A percentile compares a stretch with the other conserved stretches of the same genome.
phyloP scores from a whole-genome alignment of 2,113 vertebrate species.

The Corythaeola cristata region DNA sequence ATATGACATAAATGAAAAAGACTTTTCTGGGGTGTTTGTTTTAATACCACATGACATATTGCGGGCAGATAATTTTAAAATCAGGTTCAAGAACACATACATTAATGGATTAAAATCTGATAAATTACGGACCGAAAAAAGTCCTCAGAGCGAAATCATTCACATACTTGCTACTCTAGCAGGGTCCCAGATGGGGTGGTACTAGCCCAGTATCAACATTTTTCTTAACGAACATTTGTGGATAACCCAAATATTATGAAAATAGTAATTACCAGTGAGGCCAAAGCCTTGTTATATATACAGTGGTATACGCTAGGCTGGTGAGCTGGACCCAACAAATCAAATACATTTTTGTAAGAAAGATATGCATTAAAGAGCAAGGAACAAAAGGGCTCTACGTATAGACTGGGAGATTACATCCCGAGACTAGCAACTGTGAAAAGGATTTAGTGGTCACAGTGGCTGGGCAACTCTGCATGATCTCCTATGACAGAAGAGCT shows the following conservation, averaged over 20 bases:
- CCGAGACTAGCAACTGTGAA: neutral
- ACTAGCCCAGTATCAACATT: neutral
- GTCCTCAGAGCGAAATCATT: neutral
- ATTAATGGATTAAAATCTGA: conserved; percentile 29
- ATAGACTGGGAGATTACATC: neutral
- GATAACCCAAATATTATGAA: neutral
- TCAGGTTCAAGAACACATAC: neutral
- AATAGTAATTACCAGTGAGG: neutral
- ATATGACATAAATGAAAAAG: neutral
- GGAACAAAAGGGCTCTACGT: neutral
- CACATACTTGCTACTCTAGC: neutral
- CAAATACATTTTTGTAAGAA: neutral
- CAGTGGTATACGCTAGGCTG: neutral
- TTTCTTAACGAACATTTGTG: neutral
- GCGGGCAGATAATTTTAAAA: neutral
- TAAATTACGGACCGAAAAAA: neutral
- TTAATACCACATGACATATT: neutral
- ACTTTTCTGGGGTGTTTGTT: neutral
- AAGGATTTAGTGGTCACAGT: conserved; percentile 3
- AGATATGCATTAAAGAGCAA: neutral
- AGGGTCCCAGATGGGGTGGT: neutral
- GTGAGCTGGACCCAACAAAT: neutral
- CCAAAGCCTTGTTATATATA: neutral
- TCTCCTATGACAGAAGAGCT: neutral
- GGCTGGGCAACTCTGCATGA: neutral